Conservation (phyloP, 2,113 vertebrate genomes). For the zebrafish (Danio rerio) region DNA sequence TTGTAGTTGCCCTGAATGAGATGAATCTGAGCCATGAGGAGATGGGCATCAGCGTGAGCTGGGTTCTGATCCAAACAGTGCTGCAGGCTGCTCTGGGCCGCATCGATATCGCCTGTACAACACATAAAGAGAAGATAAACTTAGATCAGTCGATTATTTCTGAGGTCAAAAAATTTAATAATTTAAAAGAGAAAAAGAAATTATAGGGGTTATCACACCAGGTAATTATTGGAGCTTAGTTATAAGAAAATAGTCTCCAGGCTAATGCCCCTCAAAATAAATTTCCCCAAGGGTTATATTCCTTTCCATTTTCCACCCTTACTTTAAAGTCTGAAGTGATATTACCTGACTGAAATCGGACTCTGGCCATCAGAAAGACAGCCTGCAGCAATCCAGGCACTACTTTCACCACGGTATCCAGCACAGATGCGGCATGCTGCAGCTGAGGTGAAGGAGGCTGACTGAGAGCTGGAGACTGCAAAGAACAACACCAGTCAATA, state of each 20-base stretch:
- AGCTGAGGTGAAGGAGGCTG: slow-evolving; percentile 85
- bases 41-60: slow-evolving; percentile 88
- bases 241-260: no score
- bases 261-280: no score
- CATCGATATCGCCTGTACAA: slow-evolving; percentile 82
- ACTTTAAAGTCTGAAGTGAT: no score
- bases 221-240: no score
- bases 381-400: slow-evolving; percentile 90
- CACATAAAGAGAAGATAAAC: background rate
- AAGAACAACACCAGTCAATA: background rate
- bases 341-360: slow-evolving; percentile 90
- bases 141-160: background rate
- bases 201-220: no score
- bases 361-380: slow-evolving; percentile 88
- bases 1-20: slow-evolving; percentile 87
- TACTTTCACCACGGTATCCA: slow-evolving; percentile 90
- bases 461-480: slow-evolving; percentile 83
- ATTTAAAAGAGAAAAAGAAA: no score
- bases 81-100: slow-evolving; percentile 83
- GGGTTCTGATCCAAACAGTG: slow-evolving; percentile 89
- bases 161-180: no score
- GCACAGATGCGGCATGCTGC: slow-evolving; percentile 84
- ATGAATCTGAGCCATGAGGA: slow-evolving; percentile 95
- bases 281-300: no score
- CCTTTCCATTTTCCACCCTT: no score